Evolutionary conservation across 1,140 invertebrate genomes (phyloP).

Genomic region (Asobara japonica): DNA sequence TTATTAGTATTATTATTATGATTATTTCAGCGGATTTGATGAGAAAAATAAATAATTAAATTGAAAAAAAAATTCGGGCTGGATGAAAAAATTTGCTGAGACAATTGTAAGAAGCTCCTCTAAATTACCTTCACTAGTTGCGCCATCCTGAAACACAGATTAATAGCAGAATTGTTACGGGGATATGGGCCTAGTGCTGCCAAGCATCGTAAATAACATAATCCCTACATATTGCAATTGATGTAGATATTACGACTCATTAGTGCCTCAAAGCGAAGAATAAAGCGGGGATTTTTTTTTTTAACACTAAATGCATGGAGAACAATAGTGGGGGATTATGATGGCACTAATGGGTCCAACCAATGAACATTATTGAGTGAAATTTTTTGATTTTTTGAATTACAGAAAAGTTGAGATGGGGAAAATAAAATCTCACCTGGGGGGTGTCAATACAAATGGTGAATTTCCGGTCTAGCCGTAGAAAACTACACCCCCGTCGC

Average conservation of each 20-base stretch:
- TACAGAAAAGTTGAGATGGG: not conserved
- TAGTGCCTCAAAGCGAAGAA: conserved; percentile 5
- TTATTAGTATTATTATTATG: not conserved
- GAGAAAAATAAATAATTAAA: conserved; percentile 24
- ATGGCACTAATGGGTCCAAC: conserved; percentile 5
- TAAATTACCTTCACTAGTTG: conserved; percentile 51
- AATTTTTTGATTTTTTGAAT: not conserved
- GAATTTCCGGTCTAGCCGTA: too few relatives aligned
- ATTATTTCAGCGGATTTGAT: not conserved
- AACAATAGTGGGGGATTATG: not conserved
- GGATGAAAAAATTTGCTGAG: not conserved
- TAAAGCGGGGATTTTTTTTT: conserved; percentile 15
- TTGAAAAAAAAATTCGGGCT: conserved; percentile 17
- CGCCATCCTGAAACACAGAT: conserved; percentile 52
- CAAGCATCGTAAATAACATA: not conserved
- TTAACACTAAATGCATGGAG: not conserved
- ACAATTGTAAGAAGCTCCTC: not conserved
- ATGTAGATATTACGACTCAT: not conserved
- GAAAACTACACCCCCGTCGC: too few relatives aligned
- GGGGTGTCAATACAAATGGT: too few relatives aligned
- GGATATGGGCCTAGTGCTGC: not conserved
- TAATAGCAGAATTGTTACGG: not conserved
- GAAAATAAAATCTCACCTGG: too few relatives aligned
- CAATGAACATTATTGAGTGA: not conserved
- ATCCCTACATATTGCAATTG: not conserved